A percentile compares a stretch with the other conserved stretches of the same genome.
Evolutionary conservation across 53 echinoderm and acorn worm species (phyloP).

Genomic region (Paelopatides confundens): DNA sequence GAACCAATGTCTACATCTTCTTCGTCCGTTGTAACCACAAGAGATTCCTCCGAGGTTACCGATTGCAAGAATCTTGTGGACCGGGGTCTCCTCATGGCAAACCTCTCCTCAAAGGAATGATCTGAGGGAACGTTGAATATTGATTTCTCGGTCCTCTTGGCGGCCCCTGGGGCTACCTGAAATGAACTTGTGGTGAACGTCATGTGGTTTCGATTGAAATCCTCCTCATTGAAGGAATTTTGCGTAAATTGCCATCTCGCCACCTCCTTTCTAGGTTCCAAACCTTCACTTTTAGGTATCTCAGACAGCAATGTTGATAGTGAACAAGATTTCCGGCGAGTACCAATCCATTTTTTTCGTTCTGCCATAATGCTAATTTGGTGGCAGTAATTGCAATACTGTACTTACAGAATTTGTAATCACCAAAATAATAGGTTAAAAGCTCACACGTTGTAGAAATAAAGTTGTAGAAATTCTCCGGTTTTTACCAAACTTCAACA

Average conservation of each 20-base stretch:
- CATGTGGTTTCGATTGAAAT: neutral
- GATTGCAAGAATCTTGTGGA: neutral
- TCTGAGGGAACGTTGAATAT: neutral
- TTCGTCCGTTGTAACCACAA: neutral
- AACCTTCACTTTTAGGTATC: no score
- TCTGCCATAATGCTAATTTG: no score
- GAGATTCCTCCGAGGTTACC: neutral
- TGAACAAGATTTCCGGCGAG: no score
- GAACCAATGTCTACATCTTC: neutral
- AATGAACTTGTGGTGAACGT: constrained; percentile 19
- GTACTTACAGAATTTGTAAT: no score
- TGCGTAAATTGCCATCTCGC: neutral
- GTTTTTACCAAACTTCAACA: no score
- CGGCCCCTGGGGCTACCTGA: no score
- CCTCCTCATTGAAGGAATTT: neutral
- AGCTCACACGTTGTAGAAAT: no score
- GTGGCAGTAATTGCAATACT: no score
- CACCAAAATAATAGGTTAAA: no score
- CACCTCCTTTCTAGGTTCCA: neutral
- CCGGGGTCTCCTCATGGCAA: neutral
- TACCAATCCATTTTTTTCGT: no score
- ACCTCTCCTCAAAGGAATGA: neutral
- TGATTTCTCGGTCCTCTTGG: neutral
- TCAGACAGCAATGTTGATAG: no score
- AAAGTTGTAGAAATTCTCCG: no score